Conservation (phyloP, 2,797 vertebrate species). For the Chelonia mydas region DNA sequence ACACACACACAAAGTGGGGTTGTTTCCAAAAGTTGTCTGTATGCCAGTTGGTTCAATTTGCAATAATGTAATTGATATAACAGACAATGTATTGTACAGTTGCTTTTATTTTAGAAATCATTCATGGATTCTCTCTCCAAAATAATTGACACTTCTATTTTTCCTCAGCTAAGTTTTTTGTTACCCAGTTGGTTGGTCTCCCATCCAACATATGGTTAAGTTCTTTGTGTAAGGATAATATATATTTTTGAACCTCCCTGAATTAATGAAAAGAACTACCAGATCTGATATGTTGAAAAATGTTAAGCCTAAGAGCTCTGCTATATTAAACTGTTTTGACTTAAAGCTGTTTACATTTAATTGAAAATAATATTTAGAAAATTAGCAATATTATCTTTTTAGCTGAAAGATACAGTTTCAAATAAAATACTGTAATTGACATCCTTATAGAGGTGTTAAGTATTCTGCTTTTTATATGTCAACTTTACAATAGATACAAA, state of each 20-base stretch:
- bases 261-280: neutral
- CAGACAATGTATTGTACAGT: neutral
- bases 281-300: neutral
- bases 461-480: neutral
- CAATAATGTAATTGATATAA: neutral
- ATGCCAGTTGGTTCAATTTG: neutral
- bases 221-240: neutral
- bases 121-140: neutral
- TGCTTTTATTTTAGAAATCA: neutral
- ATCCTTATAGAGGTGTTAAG: neutral
- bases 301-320: neutral
- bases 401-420: neutral
- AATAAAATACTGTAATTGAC: neutral
- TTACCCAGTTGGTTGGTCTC: neutral
- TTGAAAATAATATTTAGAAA: neutral
- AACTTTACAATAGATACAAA: neutral
- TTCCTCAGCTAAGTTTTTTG: neutral
- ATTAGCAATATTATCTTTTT: neutral
- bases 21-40: neutral
- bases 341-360: neutral
- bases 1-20: neutral
- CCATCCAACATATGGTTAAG: neutral
- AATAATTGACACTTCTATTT: neutral
- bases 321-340: neutral
- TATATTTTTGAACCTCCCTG: neutral